Base-by-base conservation (phyloP, 2,888 invertebrate species). In the Agrochola litura region DNA sequence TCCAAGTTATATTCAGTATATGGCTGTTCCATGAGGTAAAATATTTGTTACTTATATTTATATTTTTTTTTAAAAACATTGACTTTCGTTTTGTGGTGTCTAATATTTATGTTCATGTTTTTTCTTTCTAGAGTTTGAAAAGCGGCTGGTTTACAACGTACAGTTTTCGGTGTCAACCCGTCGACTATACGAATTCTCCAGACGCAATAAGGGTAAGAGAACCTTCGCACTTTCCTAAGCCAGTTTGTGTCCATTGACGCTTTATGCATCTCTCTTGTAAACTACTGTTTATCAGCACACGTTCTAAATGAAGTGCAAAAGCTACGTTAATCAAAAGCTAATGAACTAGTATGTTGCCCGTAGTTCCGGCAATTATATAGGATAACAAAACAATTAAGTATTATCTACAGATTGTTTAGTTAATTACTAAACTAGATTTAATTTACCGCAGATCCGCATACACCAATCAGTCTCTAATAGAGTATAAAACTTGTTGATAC, bases 141-240 rank as follows among this genome's bases (percentile, higher is more conserved):
- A 95, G 97, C 82, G 99, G 99, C 54, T 99, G 99, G 99, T 97
- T 98, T 93, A 97, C 97, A 49, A 97, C 98, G 6, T 98, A 99
- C 94, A 98, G 98, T 91, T 97, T 98, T 89, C 97, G 97, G 83
- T 99, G 99, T 93, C 98, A 99, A 94, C 98, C 99, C 6, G 98
- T 99, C 8, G 99, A 99, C 94, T 99, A 98, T 92, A 98, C 98
- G 14, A 97, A 97, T 79, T 97, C 96, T 89, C 98, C 98, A 10
- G 92, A 97, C 84, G 99, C 98, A 6, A 91, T 98, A 93, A 97
- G 98, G 92, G 97, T 97, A 88, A 89, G 86, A 77, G 60, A 58
- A 64, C 65, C 66, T 76, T 81, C 49, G n/a, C 30, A 79, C 69
- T 77, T 73, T 73, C 61, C 70, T 81, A 80, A 77, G 78, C 83